Evolutionary conservation across 1,140 invertebrate species (phyloP).

Genomic region (Vollenhovia emeryi): DNA sequence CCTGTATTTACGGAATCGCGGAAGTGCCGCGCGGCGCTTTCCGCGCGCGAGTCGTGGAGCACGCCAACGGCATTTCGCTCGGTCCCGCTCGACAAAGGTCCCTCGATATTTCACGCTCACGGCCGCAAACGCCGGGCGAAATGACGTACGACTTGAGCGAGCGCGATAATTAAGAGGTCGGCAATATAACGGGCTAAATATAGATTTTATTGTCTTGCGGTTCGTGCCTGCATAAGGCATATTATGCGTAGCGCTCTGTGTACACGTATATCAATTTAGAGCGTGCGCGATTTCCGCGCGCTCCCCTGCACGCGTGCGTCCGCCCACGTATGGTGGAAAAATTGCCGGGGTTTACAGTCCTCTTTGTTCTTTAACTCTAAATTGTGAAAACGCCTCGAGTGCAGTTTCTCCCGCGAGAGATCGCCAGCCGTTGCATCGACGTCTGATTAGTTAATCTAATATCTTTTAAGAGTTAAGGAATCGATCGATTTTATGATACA

Average conservation of each 20-base stretch:
- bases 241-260: no score
- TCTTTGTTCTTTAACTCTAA: background rate
- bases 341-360: background rate
- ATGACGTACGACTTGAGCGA: conserved; percentile 27
- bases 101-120: conserved; percentile 32
- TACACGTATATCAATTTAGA: conserved; percentile 2
- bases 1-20: conserved; percentile 33
- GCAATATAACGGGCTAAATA: conserved; percentile 32
- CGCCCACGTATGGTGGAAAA: background rate
- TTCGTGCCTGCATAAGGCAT: background rate
- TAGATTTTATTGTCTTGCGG: conserved; percentile 41
- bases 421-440: background rate
- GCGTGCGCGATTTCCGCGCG: background rate
- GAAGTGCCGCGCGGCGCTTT: conserved; percentile 23
- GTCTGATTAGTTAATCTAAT: no score
- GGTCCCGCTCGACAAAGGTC: conserved; percentile 20
- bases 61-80: background rate
- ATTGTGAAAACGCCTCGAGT: background rate
- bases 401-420: background rate
- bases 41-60: background rate
- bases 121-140: background rate
- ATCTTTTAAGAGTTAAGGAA: no score
- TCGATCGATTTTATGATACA: no score
- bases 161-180: conserved; percentile 33
- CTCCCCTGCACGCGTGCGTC: background rate